These are phyloP conservation scores for Pachycephala philippinensis DNA, from an alignment of 2,113 vertebrate species.

Conservation along the genomic window DNA sequence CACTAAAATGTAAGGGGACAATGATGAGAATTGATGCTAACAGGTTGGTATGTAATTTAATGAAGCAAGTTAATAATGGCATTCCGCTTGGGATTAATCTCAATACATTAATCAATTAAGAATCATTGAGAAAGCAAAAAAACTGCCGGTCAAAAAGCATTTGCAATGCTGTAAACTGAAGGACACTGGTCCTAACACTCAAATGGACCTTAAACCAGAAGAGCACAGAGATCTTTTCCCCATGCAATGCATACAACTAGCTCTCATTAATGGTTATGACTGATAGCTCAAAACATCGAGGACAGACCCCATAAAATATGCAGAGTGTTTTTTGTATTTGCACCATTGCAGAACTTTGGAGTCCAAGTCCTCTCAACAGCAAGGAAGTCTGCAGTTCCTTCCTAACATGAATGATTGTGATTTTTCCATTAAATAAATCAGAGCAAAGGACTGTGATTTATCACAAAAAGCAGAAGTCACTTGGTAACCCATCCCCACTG, in stretches of 20 bases:
- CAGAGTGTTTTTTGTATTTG: not conserved
- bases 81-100: not conserved
- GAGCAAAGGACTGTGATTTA: not conserved
- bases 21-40: not conserved
- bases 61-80: slow-evolving; percentile 9
- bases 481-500: not conserved
- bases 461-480: not conserved
- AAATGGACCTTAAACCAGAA: not conserved
- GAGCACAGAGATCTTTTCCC: not conserved
- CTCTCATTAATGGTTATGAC: not conserved
- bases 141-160: not conserved
- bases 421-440: not conserved
- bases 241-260: not conserved
- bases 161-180: not conserved
- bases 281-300: not conserved
- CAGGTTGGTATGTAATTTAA: not conserved
- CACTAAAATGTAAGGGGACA: not conserved
- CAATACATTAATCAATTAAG: slow-evolving; percentile 24
- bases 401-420: not conserved
- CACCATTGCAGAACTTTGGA: not conserved
- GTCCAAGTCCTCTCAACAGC: not conserved
- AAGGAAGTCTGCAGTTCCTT: not conserved
- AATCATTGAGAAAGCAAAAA: not conserved
- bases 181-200: not conserved
- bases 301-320: not conserved